Evolutionary conservation across 2,888 invertebrate species (phyloP), one percentile per base, ranked within the genome.

Genomic region (Cephus sareptanus): DNA sequence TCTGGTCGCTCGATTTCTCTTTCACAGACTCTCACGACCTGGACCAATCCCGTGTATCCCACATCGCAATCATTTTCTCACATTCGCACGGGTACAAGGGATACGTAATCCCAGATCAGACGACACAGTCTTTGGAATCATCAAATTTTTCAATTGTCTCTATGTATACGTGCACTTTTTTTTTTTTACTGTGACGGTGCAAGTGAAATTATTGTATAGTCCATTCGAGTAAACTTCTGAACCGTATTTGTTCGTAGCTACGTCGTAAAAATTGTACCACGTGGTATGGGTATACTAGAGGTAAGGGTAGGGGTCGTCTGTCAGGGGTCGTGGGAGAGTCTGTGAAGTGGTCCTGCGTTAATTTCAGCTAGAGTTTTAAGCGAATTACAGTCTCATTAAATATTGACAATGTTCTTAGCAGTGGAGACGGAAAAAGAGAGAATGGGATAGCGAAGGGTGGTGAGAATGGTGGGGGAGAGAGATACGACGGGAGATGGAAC

Each of bases 341-440:
- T 31, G 71, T 9, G 31, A 34, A 71, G 13, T 33, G 71, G 71
- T 71, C 73, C 75, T 75, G 75, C 77, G 81, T 84, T 83, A 83
- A 84, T 86, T 83, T 77, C 68, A 34, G 71, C 71, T 75, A 70
- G 40, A 77, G 76, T 83, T 81, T 82, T 80, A 80, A 79, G 80
- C 78, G 82, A 84, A 87, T 84, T 83, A 80, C 73, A 78, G 83
- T 81, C 85, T 82, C 83, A 75, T 87, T 83, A 86, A 88, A 88
- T 87, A 87, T 88, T 88, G 86, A 87, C 89, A 84, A 78, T 86
- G 83, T 83, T 76, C 85, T 84, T 79, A 76, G 76, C 56, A 56
- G 56, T 9, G 56, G 74, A 75, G 77, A 81, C 81, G 76, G 77
- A 30, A 79, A 76, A 40, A 74, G 34, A 78, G 75, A 34, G 40